phyloP scores from a whole-genome alignment of 2,888 invertebrate genomes.

The Amiota mariae region DNA sequence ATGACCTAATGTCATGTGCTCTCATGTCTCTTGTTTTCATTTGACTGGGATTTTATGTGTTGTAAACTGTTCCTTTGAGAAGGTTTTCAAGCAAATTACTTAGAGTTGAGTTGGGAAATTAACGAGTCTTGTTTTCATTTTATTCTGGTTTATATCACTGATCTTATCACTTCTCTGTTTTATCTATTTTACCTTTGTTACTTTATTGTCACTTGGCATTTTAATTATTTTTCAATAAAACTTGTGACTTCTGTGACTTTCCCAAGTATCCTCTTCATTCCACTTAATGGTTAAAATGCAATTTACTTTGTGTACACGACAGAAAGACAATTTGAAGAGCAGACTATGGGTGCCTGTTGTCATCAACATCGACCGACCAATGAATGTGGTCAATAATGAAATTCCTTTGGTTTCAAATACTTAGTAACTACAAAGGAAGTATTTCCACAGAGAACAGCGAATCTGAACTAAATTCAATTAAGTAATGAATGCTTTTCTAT shows the following conservation, averaged over 20 bases:
- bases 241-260: not conserved
- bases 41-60: too few species aligned
- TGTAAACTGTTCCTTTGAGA: too few species aligned
- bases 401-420: slow-evolving; percentile 10
- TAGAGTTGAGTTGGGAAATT: too few species aligned
- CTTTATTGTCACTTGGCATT: slow-evolving; percentile 9
- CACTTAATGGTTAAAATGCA: too few species aligned
- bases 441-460: not conserved
- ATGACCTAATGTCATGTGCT: slow-evolving; percentile 7
- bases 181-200: not conserved
- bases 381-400: slow-evolving; percentile 18
- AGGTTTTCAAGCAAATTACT: too few species aligned
- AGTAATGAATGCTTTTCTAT: slow-evolving; percentile 12
- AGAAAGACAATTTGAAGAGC: too few species aligned
- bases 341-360: not conserved
- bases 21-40: too few species aligned
- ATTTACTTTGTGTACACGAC: too few species aligned
- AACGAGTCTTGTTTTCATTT: too few species aligned
- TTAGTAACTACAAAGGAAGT: not conserved
- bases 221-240: slow-evolving; percentile 16
- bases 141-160: too few species aligned
- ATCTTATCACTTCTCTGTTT: too few species aligned
- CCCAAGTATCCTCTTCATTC: not conserved
- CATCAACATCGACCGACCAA: not conserved
- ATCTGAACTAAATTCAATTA: not conserved